phyloP scores from a whole-genome alignment of 2,797 vertebrate genomes.

The Naso thynnoides region DNA sequence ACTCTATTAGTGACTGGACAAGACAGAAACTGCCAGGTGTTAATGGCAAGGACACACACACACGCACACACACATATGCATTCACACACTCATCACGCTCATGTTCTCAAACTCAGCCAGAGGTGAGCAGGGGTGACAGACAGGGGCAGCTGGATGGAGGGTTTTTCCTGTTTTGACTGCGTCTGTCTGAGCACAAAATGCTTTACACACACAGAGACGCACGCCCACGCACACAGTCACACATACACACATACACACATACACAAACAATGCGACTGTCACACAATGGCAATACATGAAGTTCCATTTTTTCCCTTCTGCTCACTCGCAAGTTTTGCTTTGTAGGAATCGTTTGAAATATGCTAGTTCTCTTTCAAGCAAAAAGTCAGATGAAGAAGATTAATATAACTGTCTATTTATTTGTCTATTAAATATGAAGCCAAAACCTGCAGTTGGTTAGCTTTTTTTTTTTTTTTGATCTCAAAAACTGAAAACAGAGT shows the following conservation, averaged over 20 bases:
- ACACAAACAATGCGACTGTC: conserved; percentile 27
- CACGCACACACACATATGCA: conserved; percentile 2
- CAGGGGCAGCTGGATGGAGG: conserved; percentile 69
- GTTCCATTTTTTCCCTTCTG: conserved; percentile 39
- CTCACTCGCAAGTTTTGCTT: conserved; percentile 51
- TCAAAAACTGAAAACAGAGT: too few relatives aligned
- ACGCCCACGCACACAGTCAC: conserved; percentile 36
- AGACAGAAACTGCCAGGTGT: conserved; percentile 67
- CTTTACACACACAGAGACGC: conserved; percentile 24
- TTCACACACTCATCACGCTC: conserved; percentile 1
- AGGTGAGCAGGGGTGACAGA: conserved; percentile 69
- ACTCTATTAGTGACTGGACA: conserved; percentile 54
- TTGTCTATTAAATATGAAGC: not conserved
- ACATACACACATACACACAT: conserved; percentile 33
- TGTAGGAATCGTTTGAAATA: not conserved
- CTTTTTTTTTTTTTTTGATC: not conserved
- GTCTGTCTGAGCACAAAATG: conserved; percentile 60
- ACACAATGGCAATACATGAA: conserved; percentile 40
- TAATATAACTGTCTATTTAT: not conserved
- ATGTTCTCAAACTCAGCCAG: conserved; percentile 44
- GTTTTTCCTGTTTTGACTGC: conserved; percentile 80
- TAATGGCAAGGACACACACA: conserved; percentile 35
- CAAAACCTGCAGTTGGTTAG: not conserved
- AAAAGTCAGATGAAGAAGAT: not conserved
- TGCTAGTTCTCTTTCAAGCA: not conserved